A percentile compares a stretch with the other conserved stretches of the same genome.
These are phyloP conservation scores for Sussaba pulchella DNA, from an alignment of 2,888 invertebrate species.

Conservation along the genomic window DNA sequence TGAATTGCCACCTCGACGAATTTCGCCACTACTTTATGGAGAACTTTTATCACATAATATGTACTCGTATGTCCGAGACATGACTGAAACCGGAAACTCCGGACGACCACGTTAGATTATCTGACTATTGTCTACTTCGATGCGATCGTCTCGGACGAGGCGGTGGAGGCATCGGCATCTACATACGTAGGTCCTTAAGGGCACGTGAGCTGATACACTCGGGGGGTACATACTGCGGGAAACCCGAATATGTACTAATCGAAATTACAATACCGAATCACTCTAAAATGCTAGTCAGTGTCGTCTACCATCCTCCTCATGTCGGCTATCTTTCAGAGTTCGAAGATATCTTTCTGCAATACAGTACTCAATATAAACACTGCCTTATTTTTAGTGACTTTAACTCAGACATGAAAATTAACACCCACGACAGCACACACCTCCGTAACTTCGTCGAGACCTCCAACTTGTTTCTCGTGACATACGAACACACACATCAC, in stretches of 20 bases:
- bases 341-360: not conserved
- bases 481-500: not conserved
- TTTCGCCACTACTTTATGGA: not conserved
- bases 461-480: not conserved
- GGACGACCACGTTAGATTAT: not conserved
- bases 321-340: constrained; percentile 4
- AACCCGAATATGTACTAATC: constrained; percentile 7
- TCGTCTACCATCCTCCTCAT: not conserved
- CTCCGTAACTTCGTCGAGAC: constrained; percentile 9
- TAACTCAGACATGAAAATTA: not conserved
- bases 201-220: not conserved
- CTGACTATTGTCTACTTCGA: not conserved
- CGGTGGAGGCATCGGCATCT: constrained; percentile 4
- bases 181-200: not conserved
- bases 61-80: constrained; percentile 16
- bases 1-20: constrained; percentile 13
- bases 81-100: constrained; percentile 1
- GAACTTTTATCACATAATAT: constrained; percentile 1
- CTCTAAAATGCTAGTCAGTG: constrained; percentile 3
- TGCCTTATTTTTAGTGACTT: constrained; percentile 2
- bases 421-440: constrained; percentile 3
- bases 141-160: constrained; percentile 6
- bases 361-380: not conserved
- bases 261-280: not conserved
- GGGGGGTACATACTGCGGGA: constrained; percentile 13